A percentile compares a stretch with the other conserved stretches of the same genome.
phyloP scores from a whole-genome alignment of 2,797 vertebrate genomes.

The Pygocentrus nattereri region DNA sequence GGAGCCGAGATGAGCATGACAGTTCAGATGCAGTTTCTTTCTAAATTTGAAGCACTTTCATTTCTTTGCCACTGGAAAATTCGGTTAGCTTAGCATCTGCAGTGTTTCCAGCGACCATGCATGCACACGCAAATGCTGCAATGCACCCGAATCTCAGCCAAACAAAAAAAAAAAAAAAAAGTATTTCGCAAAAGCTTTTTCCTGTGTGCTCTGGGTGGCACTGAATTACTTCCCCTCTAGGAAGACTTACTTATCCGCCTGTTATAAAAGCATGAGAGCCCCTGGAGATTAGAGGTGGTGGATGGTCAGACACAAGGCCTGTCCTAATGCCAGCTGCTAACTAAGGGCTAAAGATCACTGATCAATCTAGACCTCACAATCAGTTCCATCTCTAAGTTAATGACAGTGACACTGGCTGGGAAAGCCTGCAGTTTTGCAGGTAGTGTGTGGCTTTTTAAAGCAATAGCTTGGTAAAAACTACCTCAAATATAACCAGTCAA shows the following conservation, averaged over 20 bases:
- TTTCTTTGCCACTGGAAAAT: constrained; percentile 9
- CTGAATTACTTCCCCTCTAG: neutral
- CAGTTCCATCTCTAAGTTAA: neutral
- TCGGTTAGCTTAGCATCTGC: constrained; percentile 16
- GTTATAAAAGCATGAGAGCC: neutral
- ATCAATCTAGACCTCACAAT: neutral
- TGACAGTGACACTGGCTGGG: no score
- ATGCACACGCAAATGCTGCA: constrained; percentile 5
- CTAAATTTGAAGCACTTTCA: neutral
- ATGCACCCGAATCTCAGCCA: neutral
- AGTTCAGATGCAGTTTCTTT: neutral
- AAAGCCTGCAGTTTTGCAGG: no score
- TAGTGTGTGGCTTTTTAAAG: no score
- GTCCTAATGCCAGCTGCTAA: neutral
- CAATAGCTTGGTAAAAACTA: no score
- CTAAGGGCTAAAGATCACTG: neutral
- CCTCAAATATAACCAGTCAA: no score
- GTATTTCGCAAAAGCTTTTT: constrained; percentile 8
- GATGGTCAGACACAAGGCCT: neutral
- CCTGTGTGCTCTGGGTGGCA: neutral
- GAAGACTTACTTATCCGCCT: neutral
- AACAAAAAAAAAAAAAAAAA: constrained; percentile 6
- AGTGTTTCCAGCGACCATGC: neutral
- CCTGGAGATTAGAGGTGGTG: neutral
- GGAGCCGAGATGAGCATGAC: constrained; percentile 9